Base-by-base conservation (phyloP, 2,888 invertebrate species). In the Tenodera sinensis region DNA sequence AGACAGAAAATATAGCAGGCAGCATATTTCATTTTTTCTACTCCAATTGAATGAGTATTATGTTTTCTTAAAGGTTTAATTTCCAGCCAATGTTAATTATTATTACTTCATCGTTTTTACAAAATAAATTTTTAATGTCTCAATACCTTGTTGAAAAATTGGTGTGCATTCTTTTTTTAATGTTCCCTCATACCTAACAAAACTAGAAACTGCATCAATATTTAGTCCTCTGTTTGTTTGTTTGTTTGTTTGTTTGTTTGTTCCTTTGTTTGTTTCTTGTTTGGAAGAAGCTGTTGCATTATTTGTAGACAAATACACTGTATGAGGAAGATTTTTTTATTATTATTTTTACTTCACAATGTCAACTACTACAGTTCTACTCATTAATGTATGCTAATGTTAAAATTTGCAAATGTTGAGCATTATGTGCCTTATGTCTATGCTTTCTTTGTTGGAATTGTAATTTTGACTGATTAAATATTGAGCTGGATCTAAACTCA, bases 381-480 rank as follows among this genome's bases (percentile, higher is more conserved):
- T 88, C 30, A 88, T 30, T 85, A 85, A 83, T 89, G 86, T 91
- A 91, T 91, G 91, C 91, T 91, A 90, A 91, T 91, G 90, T 91
- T 91, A 90, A 91, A 91, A 91, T 91, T 91, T 89, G 88, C 88
- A 89, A 83, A 89, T 89, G 87, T 88, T 92, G 91, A 92, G 92
- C 92, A 91, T 92, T 91, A 92, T 91, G 92, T 92, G 92, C 92
- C 92, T 92, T 92, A 91, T 91, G 91, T 92, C 90, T 85, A 89
- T 90, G 88, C 89, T 89, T 89, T 90, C 90, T 90, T 91, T 90
- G 89, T 89, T 88, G 88, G 88, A 89, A 82, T 86, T 89, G 89
- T 89, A 89, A 89, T 89, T 89, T 86, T 89, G 89, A 89, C 89
- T 89, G 89, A 89, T 89, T 89, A 89, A 89, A 88, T 71, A 86